Conservation (phyloP, 2,113 vertebrate species). For the Sterna hirundo region DNA sequence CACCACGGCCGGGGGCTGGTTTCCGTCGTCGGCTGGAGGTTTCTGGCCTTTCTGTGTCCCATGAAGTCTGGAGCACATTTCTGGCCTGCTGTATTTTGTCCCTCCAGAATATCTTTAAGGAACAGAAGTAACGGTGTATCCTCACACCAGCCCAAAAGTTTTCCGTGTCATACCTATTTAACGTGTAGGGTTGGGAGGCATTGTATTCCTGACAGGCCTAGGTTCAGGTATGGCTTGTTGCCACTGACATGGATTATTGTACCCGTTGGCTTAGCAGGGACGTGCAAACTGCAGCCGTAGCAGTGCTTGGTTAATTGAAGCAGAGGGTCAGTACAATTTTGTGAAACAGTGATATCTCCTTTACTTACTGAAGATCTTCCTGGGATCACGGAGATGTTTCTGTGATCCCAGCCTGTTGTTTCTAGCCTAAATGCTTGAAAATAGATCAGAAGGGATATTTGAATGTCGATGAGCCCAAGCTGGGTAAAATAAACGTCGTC, state of each 20-base stretch:
- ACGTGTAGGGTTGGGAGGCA: rapidly evolving
- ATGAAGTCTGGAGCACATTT: rapidly evolving
- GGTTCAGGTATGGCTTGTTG: background rate
- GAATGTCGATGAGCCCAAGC: background rate
- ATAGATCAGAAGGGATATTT: background rate
- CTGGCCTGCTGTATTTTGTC: rapidly evolving
- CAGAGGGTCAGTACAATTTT: rapidly evolving
- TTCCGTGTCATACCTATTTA: rapidly evolving
- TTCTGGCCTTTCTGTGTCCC: background rate
- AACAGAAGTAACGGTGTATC: rapidly evolving
- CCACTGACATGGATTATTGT: rapidly evolving
- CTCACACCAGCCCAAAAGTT: rapidly evolving
- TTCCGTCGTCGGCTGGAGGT: no score
- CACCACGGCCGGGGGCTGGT: rapidly evolving
- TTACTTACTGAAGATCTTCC: background rate
- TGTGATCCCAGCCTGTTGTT: background rate
- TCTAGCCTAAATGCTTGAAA: background rate
- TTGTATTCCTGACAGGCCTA: rapidly evolving
- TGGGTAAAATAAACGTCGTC: background rate
- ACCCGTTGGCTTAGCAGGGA: rapidly evolving
- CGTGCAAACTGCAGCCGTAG: rapidly evolving
- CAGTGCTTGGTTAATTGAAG: background rate
- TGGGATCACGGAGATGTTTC: background rate
- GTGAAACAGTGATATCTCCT: background rate
- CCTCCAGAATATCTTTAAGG: background rate